Percentiles rank a stretch among this genome's conserved stretches.
phyloP scores from a whole-genome alignment of 2,888 invertebrate species.

The Spodoptera picta region DNA sequence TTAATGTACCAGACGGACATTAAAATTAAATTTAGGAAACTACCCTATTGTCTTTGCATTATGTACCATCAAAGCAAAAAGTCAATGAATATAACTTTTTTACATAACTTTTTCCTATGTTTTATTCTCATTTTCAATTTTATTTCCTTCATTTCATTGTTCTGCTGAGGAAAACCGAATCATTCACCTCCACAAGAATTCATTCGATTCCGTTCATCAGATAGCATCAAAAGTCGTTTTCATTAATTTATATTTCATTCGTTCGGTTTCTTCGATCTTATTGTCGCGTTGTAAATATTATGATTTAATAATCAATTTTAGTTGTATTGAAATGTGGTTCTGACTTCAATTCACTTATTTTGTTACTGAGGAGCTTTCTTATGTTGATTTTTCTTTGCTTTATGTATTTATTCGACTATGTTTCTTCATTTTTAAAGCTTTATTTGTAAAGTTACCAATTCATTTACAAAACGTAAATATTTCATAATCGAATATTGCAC shows the following conservation, averaged over 20 bases:
- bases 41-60: too few species aligned
- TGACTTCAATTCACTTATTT: constrained; percentile 11
- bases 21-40: too few species aligned
- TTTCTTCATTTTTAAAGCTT: too few species aligned
- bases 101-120: constrained; percentile 23
- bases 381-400: background rate
- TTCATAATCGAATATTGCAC: too few species aligned
- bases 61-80: background rate
- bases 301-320: constrained; percentile 19
- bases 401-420: constrained; percentile 1
- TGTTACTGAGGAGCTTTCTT: background rate
- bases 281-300: constrained; percentile 51
- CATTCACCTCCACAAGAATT: constrained; percentile 56
- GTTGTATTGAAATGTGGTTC: constrained; percentile 15
- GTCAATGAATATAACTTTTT: constrained; percentile 25
- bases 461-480: too few species aligned
- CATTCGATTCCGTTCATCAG: constrained; percentile 62
- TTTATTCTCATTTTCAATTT: constrained; percentile 36
- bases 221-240: constrained; percentile 55
- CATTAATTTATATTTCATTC: constrained; percentile 52
- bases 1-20: too few species aligned
- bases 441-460: too few species aligned
- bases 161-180: constrained; percentile 48
- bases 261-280: constrained; percentile 38
- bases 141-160: constrained; percentile 44